Evolutionary conservation across 1,140 invertebrate genomes (phyloP).

Genomic region (Daktulosphaira vitifoliae): DNA sequence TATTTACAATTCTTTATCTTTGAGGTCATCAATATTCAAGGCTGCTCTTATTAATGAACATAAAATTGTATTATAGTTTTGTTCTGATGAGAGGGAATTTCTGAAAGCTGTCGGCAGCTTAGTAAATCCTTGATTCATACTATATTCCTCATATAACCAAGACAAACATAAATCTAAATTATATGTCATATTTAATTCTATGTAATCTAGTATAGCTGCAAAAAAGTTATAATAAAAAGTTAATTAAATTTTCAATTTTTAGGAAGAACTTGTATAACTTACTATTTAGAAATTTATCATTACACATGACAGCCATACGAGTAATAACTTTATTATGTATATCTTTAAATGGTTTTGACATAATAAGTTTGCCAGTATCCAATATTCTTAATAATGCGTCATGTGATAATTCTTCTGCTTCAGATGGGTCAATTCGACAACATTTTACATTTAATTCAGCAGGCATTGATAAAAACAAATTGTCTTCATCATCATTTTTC

Average conservation of each 20-base stretch:
- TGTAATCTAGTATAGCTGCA: slow-evolving; percentile 63
- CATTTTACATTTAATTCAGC: slow-evolving; percentile 15
- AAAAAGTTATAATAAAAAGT: too few species aligned
- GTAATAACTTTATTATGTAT: slow-evolving; percentile 18
- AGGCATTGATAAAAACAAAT: slow-evolving; percentile 1
- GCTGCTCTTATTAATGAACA: slow-evolving; percentile 46
- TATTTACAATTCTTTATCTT: slow-evolving; percentile 54
- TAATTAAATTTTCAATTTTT: too few species aligned
- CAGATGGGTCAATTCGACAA: slow-evolving; percentile 11
- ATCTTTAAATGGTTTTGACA: slow-evolving; percentile 20
- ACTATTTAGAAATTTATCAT: slow-evolving; percentile 20
- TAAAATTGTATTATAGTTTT: slow-evolving; percentile 76
- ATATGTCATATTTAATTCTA: slow-evolving; percentile 72
- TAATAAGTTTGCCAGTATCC: slow-evolving; percentile 9
- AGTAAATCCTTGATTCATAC: slow-evolving; percentile 77
- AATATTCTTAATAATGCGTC: slow-evolving; percentile 25
- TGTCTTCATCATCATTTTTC: slow-evolving; percentile 8
- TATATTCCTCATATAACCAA: slow-evolving; percentile 93
- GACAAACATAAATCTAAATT: slow-evolving; percentile 75
- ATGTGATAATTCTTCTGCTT: slow-evolving; percentile 15
- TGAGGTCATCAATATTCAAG: slow-evolving; percentile 37
- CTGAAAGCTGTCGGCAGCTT: slow-evolving; percentile 57
- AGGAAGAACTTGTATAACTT: too few species aligned
- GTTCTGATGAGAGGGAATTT: slow-evolving; percentile 52
- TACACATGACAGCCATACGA: slow-evolving; percentile 20